Evolutionary conservation across 2,888 invertebrate genomes (phyloP).

Genomic region (Cryptosula pallasiana): DNA sequence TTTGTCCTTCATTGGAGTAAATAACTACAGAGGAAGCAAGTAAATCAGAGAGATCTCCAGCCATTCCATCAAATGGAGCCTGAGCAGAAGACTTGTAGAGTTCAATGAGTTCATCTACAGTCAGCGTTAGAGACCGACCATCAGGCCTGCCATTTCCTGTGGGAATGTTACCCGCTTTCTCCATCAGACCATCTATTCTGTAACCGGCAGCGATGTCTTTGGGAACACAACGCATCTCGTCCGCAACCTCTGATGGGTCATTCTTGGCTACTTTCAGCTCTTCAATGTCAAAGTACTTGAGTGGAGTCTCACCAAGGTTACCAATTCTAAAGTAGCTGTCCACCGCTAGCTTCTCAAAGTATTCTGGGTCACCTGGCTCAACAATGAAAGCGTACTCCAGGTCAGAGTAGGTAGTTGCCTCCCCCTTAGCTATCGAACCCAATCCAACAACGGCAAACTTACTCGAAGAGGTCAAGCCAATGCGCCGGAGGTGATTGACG

Average conservation of each 20-base stretch:
- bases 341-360: conserved; percentile 8
- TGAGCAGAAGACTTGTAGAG: background rate
- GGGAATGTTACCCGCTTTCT: background rate
- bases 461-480: background rate
- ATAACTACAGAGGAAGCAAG: background rate
- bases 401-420: conserved; percentile 10
- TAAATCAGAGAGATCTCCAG: background rate
- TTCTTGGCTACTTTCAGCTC: background rate
- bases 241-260: no score
- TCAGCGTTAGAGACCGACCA: background rate
- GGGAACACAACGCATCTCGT: background rate
- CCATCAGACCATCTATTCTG: background rate
- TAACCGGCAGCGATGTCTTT: background rate
- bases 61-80: background rate
- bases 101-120: background rate
- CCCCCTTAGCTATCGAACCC: background rate
- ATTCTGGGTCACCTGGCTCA: background rate
- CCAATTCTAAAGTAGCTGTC: conserved; percentile 14
- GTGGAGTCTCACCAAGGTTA: background rate
- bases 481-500: background rate
- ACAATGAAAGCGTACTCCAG: conserved; percentile 11
- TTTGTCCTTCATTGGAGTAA: background rate
- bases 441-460: background rate
- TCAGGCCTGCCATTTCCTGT: background rate
- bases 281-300: background rate